phyloP scores from a whole-genome alignment of 2,888 invertebrate genomes.

The Villa cingulata region DNA sequence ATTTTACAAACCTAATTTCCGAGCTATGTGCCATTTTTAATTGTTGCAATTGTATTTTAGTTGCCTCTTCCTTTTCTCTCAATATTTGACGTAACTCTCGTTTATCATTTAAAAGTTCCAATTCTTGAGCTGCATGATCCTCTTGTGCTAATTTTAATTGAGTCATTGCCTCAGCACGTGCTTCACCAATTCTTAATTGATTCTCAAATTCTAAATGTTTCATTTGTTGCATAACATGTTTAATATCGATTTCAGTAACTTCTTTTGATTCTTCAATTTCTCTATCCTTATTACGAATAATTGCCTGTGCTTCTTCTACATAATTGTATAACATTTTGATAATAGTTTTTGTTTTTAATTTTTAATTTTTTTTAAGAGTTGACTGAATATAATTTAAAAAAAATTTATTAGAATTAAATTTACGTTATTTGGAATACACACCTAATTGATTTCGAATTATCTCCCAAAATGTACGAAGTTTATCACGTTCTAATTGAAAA shows the following conservation, averaged over 20 bases:
- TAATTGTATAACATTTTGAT: not conserved
- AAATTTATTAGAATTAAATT: not conserved
- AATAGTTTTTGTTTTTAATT: too few relatives aligned
- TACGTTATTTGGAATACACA: too few relatives aligned
- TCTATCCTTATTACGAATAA: slow-evolving; percentile 57
- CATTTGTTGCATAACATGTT: slow-evolving; percentile 82
- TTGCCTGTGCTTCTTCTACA: slow-evolving; percentile 37
- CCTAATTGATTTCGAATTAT: slow-evolving; percentile 82
- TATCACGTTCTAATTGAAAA: slow-evolving; percentile 89
- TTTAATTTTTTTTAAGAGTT: not conserved
- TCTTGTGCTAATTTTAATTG: slow-evolving; percentile 73
- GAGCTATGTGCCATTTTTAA: slow-evolving; percentile 29
- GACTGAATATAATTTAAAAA: not conserved
- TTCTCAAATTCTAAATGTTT: slow-evolving; percentile 89
- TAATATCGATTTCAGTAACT: slow-evolving; percentile 73
- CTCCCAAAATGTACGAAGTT: slow-evolving; percentile 90
- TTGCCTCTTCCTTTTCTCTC: slow-evolving; percentile 38
- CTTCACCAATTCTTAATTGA: slow-evolving; percentile 67
- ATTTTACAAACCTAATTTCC: slow-evolving; percentile 25
- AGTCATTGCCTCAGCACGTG: slow-evolving; percentile 71
- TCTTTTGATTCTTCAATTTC: slow-evolving; percentile 81
- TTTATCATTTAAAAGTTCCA: slow-evolving; percentile 50
- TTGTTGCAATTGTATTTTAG: slow-evolving; percentile 31
- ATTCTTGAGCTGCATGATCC: slow-evolving; percentile 62
- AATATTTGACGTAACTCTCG: slow-evolving; percentile 39